Evolutionary conservation across 2,113 vertebrate genomes (phyloP).

Genomic region (Clinocottus analis): DNA sequence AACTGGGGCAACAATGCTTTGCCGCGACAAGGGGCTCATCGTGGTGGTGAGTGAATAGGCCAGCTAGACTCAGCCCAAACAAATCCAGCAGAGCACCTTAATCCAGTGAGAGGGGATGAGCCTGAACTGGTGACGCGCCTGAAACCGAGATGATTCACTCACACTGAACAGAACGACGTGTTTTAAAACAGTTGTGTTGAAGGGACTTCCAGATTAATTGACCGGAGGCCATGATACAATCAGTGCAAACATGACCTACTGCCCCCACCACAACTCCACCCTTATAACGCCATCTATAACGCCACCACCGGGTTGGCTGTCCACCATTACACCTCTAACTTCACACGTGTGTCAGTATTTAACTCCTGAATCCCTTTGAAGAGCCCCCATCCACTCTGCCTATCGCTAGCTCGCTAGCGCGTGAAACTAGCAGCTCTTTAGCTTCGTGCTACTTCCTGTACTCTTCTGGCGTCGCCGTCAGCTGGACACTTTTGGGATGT

Average conservation of each 20-base stretch:
- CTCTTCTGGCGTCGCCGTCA: constrained; percentile 45
- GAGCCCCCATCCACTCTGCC: background rate
- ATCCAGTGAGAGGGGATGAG: constrained; percentile 33
- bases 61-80: constrained; percentile 58
- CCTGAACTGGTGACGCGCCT: constrained; percentile 17
- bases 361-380: accelerated
- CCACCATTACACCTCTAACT: background rate
- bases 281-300: background rate
- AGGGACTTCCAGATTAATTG: background rate
- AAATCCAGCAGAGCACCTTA: constrained; percentile 47
- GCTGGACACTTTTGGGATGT: constrained; percentile 21
- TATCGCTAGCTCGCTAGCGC: constrained; percentile 27
- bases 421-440: constrained; percentile 37
- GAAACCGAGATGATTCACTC: constrained; percentile 11
- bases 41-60: constrained; percentile 78
- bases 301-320: background rate
- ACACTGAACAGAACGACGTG: background rate
- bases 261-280: background rate
- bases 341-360: background rate
- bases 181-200: background rate
- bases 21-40: constrained; percentile 80
- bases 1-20: constrained; percentile 78
- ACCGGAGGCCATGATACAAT: constrained; percentile 39
- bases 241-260: background rate
- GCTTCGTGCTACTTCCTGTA: constrained; percentile 72